A percentile compares a stretch with the other conserved stretches of the same genome.
Evolutionary conservation across 2,113 vertebrate genomes (phyloP).

Genomic region (Lates calcarifer): DNA sequence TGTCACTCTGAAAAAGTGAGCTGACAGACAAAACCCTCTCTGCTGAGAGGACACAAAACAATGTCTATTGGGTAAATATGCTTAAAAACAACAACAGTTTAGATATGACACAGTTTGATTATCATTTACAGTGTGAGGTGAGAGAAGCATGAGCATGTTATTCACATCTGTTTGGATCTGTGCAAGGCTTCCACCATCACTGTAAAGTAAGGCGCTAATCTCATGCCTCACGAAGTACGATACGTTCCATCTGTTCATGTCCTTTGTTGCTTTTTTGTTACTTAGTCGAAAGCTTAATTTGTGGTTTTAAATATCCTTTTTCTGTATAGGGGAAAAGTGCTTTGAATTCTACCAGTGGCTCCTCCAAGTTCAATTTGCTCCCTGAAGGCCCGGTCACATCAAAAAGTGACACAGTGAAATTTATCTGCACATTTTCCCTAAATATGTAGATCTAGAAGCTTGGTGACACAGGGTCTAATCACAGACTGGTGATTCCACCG

Average conservation of each 20-base stretch:
- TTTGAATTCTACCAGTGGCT: constrained; percentile 5
- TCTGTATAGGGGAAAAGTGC: neutral
- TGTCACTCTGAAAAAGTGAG: constrained; percentile 49
- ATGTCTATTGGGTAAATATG: constrained; percentile 21
- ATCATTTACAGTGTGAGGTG: neutral
- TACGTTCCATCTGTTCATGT: neutral
- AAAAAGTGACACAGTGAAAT: neutral
- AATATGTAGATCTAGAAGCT: neutral
- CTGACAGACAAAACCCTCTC: constrained; percentile 15
- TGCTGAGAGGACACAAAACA: constrained; percentile 8
- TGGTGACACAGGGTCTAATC: neutral
- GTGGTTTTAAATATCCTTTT: no score
- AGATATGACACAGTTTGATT: neutral
- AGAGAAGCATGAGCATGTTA: neutral
- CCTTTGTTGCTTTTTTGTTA: neutral
- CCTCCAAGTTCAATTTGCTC: neutral
- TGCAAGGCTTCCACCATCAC: neutral
- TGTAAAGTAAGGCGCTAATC: neutral
- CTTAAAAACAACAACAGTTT: neutral
- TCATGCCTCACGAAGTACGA: neutral
- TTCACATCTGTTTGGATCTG: constrained; percentile 11
- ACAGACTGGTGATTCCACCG: neutral
- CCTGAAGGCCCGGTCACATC: neutral
- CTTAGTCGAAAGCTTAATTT: neutral
- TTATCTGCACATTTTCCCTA: neutral